Conservation (phyloP, 2,797 vertebrate genomes). For the Eidolon dupreanum region DNA sequence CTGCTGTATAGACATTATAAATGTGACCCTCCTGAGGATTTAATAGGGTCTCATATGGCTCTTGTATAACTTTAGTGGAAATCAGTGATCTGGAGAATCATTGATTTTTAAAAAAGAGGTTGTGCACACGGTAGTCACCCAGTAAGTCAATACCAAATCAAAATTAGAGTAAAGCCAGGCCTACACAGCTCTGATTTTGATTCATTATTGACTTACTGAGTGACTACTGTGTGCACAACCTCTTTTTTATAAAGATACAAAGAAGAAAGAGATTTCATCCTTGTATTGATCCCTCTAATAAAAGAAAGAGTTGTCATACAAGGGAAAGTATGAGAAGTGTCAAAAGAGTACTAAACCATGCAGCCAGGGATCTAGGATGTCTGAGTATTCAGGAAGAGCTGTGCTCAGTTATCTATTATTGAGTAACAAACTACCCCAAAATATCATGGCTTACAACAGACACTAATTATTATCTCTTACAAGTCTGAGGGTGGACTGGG, state of each 20-base stretch:
- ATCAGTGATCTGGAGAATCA: neutral
- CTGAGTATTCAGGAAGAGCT: neutral
- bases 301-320: neutral
- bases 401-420: neutral
- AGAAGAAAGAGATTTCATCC: neutral
- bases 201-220: conserved; percentile 1
- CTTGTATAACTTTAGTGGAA: conserved; percentile 25
- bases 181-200: conserved; percentile 2
- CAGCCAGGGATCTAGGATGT: neutral
- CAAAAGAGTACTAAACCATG: neutral
- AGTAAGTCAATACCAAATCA: conserved; percentile 23
- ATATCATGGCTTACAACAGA: conserved; percentile 40
- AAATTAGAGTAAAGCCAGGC: neutral
- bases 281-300: conserved; percentile 18
- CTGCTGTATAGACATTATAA: neutral
- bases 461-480: conserved; percentile 12
- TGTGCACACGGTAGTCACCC: neutral
- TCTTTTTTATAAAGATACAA: conserved; percentile 27
- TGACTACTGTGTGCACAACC: neutral
- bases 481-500: neutral
- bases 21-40: neutral
- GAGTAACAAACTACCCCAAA: neutral
- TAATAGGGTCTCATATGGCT: neutral
- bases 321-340: neutral
- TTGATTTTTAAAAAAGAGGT: neutral